Base-by-base conservation (phyloP, 2,113 vertebrate species). In the Salvator merianae region DNA sequence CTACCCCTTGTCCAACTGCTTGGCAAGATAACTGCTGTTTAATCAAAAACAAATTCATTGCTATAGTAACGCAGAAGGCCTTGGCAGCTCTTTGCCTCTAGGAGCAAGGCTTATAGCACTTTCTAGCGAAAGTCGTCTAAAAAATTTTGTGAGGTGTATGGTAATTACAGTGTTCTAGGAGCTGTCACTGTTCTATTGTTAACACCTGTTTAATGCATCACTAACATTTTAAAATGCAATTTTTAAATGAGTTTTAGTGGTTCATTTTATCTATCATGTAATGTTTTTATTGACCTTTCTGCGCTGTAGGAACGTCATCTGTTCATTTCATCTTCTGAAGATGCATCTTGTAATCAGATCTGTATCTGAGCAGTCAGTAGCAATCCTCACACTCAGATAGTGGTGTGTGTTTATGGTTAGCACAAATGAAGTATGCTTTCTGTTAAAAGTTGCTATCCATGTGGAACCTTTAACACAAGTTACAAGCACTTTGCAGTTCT, bases 81-180 rank as follows among this genome's bases (percentile, higher is more conserved):
- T 82, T 68, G 80, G 34, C 79, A 87, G 78, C 50, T 86, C 86
- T 86, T 47, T 75, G 0, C 0, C 66, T 91, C 79, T 47, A 83
- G 71, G 82, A 47, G 53, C 43, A 47, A 55, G 32, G 22, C 79
- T 88, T 81, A 28, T n/a, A 79, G 34, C 16, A 77, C 66, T 53
- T 86, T 24, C 88, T 85, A 88, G 71, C 86, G 88, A 83, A 81
- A 70, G 40, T 85, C 90, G 84, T 87, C 86, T 84, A 83, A 81
- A 73, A 82, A 87, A 91, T 72, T 68, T 88, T 90, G 65, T 38
- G 71, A 86, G 24, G 66, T 36, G 12, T 87, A 91, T 70, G 38
- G 10, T 79, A 78, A 77, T 86, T 87, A 68, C 12, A 88, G 32
- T 43, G 82, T 87, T 81, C 74, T 40, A 32, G 62, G 69, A 80